Conservation (phyloP, 1,140 invertebrate genomes). For the Orussus abietinus region DNA sequence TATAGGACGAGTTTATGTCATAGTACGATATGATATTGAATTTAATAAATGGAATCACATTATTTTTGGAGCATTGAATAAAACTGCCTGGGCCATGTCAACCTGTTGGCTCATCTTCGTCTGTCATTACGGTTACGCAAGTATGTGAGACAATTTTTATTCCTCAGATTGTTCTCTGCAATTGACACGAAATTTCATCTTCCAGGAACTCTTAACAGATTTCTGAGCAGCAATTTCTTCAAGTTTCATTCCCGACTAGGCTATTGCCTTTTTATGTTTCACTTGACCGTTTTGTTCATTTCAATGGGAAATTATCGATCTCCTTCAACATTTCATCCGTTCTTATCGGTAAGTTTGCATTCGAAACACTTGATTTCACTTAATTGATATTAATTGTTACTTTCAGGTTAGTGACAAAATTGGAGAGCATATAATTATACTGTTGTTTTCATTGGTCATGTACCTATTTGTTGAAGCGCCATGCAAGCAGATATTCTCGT, state of each 20-base stretch:
- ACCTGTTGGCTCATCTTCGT: constrained; percentile 4
- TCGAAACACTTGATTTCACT: neutral
- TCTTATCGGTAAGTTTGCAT: constrained; percentile 1
- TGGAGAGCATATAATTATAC: neutral
- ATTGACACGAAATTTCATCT: too few species aligned
- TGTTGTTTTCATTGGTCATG: neutral
- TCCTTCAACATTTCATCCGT: neutral
- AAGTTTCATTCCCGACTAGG: neutral
- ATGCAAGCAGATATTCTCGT: neutral
- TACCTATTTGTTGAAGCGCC: neutral
- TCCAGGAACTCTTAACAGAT: constrained; percentile 1
- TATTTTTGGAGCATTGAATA: neutral
- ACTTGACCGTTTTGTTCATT: neutral
- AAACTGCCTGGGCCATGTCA: constrained; percentile 2
- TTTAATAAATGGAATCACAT: neutral
- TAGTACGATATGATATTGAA: neutral
- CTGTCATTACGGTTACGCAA: constrained; percentile 7
- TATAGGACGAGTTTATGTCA: neutral
- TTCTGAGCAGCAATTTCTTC: constrained; percentile 1
- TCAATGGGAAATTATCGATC: neutral
- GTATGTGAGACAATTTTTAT: neutral
- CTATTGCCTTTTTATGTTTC: constrained; percentile 2
- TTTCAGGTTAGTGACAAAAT: neutral
- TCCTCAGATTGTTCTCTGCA: neutral
- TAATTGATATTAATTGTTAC: neutral